phyloP scores from a whole-genome alignment of 2,797 vertebrate genomes.

The Cirrhinus molitorella region DNA sequence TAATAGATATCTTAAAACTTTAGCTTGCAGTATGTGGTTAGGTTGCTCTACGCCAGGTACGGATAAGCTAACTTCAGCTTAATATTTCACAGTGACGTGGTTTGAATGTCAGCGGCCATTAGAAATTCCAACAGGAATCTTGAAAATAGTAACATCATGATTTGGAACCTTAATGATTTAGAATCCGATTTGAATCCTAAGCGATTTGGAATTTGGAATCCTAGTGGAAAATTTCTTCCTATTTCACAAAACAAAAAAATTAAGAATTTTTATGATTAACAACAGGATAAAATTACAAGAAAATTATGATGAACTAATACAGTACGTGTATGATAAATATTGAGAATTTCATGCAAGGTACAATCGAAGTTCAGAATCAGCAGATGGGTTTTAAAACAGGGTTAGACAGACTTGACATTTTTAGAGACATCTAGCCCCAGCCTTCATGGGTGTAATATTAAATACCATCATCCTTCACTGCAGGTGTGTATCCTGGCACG shows the following conservation, averaged over 20 bases:
- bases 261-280: not conserved
- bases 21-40: not conserved
- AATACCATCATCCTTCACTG: not conserved
- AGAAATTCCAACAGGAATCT: not conserved
- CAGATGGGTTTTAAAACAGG: conserved; percentile 17
- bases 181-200: no score
- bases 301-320: not conserved
- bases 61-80: not conserved
- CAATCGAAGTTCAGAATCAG: not conserved
- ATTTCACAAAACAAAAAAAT: not conserved
- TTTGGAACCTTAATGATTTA: not conserved
- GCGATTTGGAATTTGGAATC: no score
- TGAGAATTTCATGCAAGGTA: conserved; percentile 1
- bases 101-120: not conserved
- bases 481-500: conserved; percentile 50
- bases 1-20: conserved; percentile 2
- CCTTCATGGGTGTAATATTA: not conserved
- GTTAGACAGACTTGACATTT: not conserved
- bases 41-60: not conserved
- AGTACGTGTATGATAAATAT: not conserved
- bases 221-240: not conserved
- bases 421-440: not conserved
- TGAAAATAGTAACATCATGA: not conserved
- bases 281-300: not conserved
- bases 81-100: not conserved